Base-by-base conservation (phyloP, 1,140 invertebrate species). In the Lordiphosa clarofinis region DNA sequence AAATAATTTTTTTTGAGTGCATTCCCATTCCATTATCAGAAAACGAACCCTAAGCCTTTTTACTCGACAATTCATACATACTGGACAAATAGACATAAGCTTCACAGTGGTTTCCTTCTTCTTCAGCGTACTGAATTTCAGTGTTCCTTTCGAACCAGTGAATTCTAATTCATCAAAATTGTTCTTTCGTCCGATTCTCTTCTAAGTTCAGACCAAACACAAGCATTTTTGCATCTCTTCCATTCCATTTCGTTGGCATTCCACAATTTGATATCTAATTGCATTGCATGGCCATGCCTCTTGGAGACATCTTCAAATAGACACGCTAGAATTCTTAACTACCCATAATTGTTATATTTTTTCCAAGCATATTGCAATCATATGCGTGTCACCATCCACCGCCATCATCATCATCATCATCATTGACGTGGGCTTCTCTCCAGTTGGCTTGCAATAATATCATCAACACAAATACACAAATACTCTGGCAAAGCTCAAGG, bases 301-400 rank as follows among this genome's bases (percentile, higher is more conserved):
- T 24, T 46, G 21, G 42, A 63, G 55, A 21, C 28, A 40, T 61
- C 42, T 46, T 39, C 43, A 40, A 11, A 44, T 44, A 44, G 54
- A 64, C 68, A 68, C 40, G 73, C 56, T 46, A 58, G 55, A 67
- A 66, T 58, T 81, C 70, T 70, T 70, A 81, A 74, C 74, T 66
- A 74, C 60, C 63, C 64, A 58, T 78, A 78, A 78, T 78, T 78
- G 73, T 78, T 78, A 81, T 74, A 66, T 56, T 53, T 48, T 66
- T 81, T 56, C 42, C 65, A 55, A 79, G 66, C 60, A 74, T 65
- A 79, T 79, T 78, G 60, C 75, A 57, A 62, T 68, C 59, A 54
- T 57, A 73, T 71, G 64, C 68, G 69, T 73, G 69, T 68, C 63
- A 47, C 60, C 8, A 59, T 5, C n/a, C 37, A 56, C 4, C 11